A percentile compares a stretch with the other conserved stretches of the same genome.
These are phyloP conservation scores for Bergia sp. DNA, from an alignment of 92 coral and sea anemone genomes.

Conservation along the genomic window DNA sequence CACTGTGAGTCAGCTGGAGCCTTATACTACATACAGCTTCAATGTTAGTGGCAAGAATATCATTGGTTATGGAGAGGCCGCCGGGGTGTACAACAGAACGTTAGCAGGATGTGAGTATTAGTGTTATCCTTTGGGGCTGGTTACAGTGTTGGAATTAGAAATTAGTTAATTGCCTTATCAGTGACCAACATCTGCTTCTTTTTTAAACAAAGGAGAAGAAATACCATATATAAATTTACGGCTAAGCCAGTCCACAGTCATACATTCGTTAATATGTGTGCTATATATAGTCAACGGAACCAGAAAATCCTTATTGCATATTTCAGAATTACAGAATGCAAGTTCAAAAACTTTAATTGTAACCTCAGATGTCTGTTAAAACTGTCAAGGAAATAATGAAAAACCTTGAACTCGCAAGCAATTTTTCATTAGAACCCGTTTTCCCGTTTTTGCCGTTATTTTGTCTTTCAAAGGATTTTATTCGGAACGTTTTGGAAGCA, in stretches of 20 bases:
- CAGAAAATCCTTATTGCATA: no score
- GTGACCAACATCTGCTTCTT: no score
- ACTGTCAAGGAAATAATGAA: no score
- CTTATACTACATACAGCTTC: slow-evolving; percentile 71
- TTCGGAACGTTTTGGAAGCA: not conserved
- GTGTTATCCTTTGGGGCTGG: not conserved
- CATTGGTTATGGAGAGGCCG: slow-evolving; percentile 75
- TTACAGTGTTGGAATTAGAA: no score
- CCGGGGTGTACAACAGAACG: slow-evolving; percentile 60
- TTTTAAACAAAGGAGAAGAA: no score
- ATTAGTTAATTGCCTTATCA: not conserved
- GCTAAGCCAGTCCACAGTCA: no score
- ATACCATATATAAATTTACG: no score
- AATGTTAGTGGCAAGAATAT: slow-evolving; percentile 68
- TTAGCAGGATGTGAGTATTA: slow-evolving; percentile 74
- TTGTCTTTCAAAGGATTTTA: not conserved
- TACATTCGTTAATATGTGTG: no score
- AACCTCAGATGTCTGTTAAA: no score
- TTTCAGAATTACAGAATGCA: no score
- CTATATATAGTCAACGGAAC: no score
- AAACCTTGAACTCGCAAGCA: not conserved
- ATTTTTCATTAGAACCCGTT: not conserved
- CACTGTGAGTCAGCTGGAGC: slow-evolving; percentile 59
- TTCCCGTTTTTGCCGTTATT: not conserved
- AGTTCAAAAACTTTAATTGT: no score